Conservation (phyloP, 1,140 invertebrate species). For the Pemphigus obesinymphae region DNA sequence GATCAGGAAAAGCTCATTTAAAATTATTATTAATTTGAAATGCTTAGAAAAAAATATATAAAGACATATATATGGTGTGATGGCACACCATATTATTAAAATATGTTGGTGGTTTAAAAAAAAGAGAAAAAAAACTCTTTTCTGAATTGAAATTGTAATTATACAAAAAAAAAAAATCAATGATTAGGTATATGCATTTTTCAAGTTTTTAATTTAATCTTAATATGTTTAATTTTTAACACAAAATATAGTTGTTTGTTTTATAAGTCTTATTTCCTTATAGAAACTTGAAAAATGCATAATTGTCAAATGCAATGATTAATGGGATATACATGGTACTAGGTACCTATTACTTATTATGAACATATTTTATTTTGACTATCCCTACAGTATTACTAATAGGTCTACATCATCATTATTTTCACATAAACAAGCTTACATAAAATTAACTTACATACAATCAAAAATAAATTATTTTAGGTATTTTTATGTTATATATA, state of each 20-base stretch:
- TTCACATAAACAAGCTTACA: slow-evolving; percentile 8
- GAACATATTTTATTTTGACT: slow-evolving; percentile 35
- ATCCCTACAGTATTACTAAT: slow-evolving; percentile 18
- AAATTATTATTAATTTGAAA: not conserved
- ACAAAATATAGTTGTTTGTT: not conserved
- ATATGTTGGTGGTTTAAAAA: slow-evolving; percentile 1
- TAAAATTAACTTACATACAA: slow-evolving; percentile 14
- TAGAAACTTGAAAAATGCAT: slow-evolving; percentile 28
- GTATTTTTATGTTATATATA: slow-evolving; percentile 24
- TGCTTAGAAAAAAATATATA: not conserved
- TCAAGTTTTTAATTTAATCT: not conserved
- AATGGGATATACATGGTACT: not conserved
- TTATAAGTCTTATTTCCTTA: not conserved
- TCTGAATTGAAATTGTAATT: not conserved
- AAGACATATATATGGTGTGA: no score
- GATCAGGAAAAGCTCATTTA: slow-evolving; percentile 35
- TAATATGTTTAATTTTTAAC: not conserved
- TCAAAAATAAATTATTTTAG: slow-evolving; percentile 40
- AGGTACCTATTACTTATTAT: not conserved
- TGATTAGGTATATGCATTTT: not conserved
- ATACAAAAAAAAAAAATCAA: not conserved
- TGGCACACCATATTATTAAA: slow-evolving; percentile 16
- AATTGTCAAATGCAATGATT: not conserved
- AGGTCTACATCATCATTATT: slow-evolving; percentile 31
- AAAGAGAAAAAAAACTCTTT: not conserved